Percentiles rank a stretch among this genome's conserved stretches.
Evolutionary conservation across 2,113 vertebrate genomes (phyloP).

Genomic region (Calypte anna): DNA sequence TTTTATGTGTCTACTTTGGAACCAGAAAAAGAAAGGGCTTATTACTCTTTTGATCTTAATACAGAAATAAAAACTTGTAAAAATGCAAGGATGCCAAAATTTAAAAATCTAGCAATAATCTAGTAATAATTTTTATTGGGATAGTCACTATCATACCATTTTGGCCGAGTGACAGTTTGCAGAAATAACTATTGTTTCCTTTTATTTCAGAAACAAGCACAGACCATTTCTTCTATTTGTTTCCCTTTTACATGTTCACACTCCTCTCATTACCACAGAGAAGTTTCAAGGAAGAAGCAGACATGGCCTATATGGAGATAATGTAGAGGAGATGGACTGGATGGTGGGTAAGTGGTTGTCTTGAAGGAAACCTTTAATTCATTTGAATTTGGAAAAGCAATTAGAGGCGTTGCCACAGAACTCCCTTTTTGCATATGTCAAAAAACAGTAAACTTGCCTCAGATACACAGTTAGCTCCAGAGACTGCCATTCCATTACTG

Average conservation of each 20-base stretch:
- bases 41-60: not conserved
- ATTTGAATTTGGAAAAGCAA: not conserved
- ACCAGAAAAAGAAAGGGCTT: not conserved
- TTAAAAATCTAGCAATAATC: not conserved
- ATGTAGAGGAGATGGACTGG: slow-evolving; percentile 89
- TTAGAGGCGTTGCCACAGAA: not conserved
- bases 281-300: slow-evolving; percentile 83
- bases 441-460: not conserved
- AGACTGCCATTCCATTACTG: not conserved
- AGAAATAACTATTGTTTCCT: not conserved
- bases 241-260: slow-evolving; percentile 85
- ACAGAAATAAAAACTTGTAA: not conserved
- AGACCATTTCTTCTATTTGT: slow-evolving; percentile 86
- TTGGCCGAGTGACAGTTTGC: not conserved
- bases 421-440: not conserved
- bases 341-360: slow-evolving; percentile 79
- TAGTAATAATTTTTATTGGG: not conserved
- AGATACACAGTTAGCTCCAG: not conserved
- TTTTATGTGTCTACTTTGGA: not conserved
- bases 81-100: not conserved
- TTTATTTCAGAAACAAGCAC: slow-evolving; percentile 78
- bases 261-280: slow-evolving; percentile 77
- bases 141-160: not conserved
- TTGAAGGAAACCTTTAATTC: not conserved
- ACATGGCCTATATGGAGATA: slow-evolving; percentile 89